Conservation (phyloP, 2,113 vertebrate genomes). For the Barbus barbus region DNA sequence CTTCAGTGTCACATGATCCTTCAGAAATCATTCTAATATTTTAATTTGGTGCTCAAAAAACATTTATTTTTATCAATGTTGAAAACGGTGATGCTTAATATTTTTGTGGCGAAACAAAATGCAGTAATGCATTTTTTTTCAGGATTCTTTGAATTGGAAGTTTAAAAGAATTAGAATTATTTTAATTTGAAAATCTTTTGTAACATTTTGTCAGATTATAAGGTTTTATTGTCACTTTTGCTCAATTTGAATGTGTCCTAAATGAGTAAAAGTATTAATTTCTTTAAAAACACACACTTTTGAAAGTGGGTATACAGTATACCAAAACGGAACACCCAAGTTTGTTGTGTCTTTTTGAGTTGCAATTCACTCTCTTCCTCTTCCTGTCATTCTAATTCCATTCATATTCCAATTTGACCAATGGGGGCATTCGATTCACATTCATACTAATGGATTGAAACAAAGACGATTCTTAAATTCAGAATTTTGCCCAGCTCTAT, state of each 20-base stretch:
- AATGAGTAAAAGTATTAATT: background rate
- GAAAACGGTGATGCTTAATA: background rate
- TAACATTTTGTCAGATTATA: too few species aligned
- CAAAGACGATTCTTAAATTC: background rate
- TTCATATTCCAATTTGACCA: background rate
- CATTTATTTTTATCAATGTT: background rate
- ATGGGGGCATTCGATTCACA: background rate
- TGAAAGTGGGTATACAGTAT: too few species aligned
- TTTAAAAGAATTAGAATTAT: background rate
- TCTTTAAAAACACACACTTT: background rate
- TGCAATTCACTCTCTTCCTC: background rate
- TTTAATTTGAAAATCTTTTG: background rate
- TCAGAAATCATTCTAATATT: background rate
- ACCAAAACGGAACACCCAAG: too few species aligned
- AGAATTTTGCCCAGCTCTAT: background rate
- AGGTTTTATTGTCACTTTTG: background rate
- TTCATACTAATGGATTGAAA: background rate
- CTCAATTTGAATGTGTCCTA: background rate
- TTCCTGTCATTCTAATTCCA: background rate
- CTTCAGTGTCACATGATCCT: background rate
- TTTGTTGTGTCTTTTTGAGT: too few species aligned
- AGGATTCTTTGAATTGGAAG: background rate
- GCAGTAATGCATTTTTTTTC: background rate
- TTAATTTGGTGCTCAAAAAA: background rate
- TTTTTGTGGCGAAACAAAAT: background rate